A percentile compares a stretch with the other conserved stretches of the same genome.
Evolutionary conservation across 37 sponge, comb jelly and placozoan species (phyloP).

Genomic region (Crambe crambe): DNA sequence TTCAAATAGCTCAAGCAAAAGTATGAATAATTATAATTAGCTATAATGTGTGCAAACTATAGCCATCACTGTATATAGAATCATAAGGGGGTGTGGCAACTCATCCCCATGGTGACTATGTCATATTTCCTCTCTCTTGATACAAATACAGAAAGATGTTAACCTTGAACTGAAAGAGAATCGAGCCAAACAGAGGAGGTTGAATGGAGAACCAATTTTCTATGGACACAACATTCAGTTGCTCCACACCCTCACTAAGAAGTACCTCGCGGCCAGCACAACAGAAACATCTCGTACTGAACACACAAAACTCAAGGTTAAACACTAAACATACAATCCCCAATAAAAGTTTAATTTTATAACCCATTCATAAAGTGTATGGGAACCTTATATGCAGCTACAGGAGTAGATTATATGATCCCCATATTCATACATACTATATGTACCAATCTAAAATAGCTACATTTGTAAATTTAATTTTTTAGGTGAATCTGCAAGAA

Average conservation of each 20-base stretch:
- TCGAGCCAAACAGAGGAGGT: constrained; percentile 4
- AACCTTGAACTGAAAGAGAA: constrained; percentile 17
- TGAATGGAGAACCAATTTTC: constrained; percentile 3
- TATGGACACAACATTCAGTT: constrained; percentile 58
- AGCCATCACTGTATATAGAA: too few relatives aligned
- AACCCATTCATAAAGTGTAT: too few relatives aligned
- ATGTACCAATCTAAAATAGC: too few relatives aligned
- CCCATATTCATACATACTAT: too few relatives aligned
- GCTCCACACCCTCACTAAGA: constrained; percentile 57
- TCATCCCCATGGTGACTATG: not conserved
- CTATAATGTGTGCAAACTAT: not conserved
- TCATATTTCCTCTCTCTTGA: not conserved
- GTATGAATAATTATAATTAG: not conserved
- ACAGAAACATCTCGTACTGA: constrained; percentile 65
- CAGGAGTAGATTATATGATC: too few relatives aligned
- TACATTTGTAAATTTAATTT: too few relatives aligned
- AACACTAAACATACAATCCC: not conserved
- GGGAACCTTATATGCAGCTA: too few relatives aligned
- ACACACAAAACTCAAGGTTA: constrained; percentile 65
- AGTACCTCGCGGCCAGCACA: constrained; percentile 62
- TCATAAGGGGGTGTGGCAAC: too few relatives aligned
- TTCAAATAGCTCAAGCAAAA: not conserved
- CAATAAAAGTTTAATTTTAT: too few relatives aligned
- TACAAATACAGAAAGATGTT: constrained; percentile 1
- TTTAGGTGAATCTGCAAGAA: constrained; percentile 28